Conservation (phyloP, 1,140 invertebrate species). For the Spodoptera frugiperda region DNA sequence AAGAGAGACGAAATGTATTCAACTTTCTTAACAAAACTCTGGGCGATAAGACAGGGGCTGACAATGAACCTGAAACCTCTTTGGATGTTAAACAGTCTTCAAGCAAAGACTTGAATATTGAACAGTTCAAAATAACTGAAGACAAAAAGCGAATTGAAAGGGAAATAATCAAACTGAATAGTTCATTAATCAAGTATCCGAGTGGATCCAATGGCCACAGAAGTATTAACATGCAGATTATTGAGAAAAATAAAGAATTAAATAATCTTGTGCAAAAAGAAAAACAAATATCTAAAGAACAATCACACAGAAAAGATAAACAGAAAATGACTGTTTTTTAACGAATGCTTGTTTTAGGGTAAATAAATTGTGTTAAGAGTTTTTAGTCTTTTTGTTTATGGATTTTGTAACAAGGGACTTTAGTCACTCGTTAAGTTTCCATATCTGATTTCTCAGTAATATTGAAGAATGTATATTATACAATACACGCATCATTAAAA, state of each 20-base stretch:
- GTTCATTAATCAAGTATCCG: constrained; percentile 88
- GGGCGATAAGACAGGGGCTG: constrained; percentile 64
- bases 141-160: constrained; percentile 89
- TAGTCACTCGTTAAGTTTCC: too few species aligned
- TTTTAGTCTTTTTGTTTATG: background rate
- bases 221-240: constrained; percentile 87
- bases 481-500: too few species aligned
- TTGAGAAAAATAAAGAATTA: constrained; percentile 88
- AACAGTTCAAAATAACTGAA: constrained; percentile 91
- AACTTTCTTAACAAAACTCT: constrained; percentile 93
- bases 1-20: constrained; percentile 90
- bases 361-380: constrained; percentile 12
- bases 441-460: too few species aligned
- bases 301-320: constrained; percentile 89
- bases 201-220: constrained; percentile 87
- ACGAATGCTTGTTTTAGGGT: constrained; percentile 19
- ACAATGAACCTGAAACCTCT: constrained; percentile 38
- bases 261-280: constrained; percentile 87
- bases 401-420: too few species aligned
- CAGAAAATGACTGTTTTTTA: constrained; percentile 82
- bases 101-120: constrained; percentile 90
- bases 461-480: background rate
- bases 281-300: constrained; percentile 89
- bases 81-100: constrained; percentile 87
- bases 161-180: constrained; percentile 89